A percentile compares a stretch with the other conserved stretches of the same genome.
Conservation (phyloP, 2,797 vertebrate species). For the Malacoctenus gilli region DNA sequence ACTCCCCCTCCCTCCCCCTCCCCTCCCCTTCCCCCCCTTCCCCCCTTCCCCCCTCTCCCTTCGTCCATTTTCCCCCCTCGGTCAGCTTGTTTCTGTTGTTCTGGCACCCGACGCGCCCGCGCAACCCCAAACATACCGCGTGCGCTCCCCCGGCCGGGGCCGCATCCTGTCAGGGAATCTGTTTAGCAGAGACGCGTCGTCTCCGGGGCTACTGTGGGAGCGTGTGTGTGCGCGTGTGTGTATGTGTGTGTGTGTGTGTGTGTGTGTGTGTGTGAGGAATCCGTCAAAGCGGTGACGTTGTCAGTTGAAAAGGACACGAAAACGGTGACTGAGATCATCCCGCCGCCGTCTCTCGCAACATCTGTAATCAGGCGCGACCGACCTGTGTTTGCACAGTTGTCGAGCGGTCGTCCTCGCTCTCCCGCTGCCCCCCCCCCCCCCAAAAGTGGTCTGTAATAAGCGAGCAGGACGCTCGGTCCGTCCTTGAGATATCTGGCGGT, state of each 20-base stretch:
- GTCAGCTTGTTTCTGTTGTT: not conserved
- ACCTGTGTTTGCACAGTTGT: slow-evolving; percentile 74
- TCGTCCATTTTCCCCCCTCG: too few species aligned
- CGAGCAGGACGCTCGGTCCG: slow-evolving; percentile 39
- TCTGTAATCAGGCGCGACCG: slow-evolving; percentile 65
- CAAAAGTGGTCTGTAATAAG: slow-evolving; percentile 69
- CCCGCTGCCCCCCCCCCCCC: slow-evolving; percentile 25
- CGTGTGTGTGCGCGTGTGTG: not conserved
- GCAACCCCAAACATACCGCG: not conserved
- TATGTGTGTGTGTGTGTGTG: slow-evolving; percentile 11
- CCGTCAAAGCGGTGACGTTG: slow-evolving; percentile 6
- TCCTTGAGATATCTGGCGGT: slow-evolving; percentile 58
- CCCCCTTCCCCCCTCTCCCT: too few species aligned
- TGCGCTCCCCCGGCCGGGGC: not conserved
- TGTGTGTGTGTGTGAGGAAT: slow-evolving; percentile 15
- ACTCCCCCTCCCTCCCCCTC: too few species aligned
- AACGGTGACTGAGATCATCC: slow-evolving; percentile 41
- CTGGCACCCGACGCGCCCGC: too few species aligned
- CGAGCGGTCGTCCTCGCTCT: slow-evolving; percentile 50
- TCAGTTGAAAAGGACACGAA: slow-evolving; percentile 19
- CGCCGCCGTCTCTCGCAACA: slow-evolving; percentile 36
- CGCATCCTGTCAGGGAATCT: slow-evolving; percentile 11
- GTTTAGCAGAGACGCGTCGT: slow-evolving; percentile 4
- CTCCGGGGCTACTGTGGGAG: slow-evolving; percentile 21
- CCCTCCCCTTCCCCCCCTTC: too few species aligned